These are phyloP conservation scores for Galago senegalensis DNA, from an alignment of 2,797 vertebrate species.

Conservation along the genomic window DNA sequence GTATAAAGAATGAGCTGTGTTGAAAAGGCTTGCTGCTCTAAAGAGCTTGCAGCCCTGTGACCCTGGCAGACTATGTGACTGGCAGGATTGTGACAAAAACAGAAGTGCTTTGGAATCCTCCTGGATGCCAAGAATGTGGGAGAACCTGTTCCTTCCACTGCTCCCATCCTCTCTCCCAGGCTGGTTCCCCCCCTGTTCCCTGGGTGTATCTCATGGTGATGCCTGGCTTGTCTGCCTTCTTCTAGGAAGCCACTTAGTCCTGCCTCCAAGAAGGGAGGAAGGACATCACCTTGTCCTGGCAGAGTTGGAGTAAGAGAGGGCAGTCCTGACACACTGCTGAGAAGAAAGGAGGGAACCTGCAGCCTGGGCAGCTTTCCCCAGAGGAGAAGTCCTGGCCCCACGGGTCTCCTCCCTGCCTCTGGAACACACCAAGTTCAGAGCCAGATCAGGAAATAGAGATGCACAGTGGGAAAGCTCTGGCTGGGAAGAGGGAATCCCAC, in stretches of 20 bases:
- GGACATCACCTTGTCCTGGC: background rate
- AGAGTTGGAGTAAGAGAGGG: background rate
- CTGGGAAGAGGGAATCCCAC: background rate
- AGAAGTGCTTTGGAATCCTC: slow-evolving; percentile 73
- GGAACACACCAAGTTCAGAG: background rate
- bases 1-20: background rate
- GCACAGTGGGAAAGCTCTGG: background rate
- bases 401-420: background rate
- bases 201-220: background rate
- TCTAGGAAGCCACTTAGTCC: slow-evolving; percentile 65
- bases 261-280: slow-evolving; percentile 45
- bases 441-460: slow-evolving; percentile 2
- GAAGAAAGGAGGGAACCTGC: background rate
- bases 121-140: slow-evolving; percentile 71
- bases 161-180: background rate
- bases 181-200: background rate
- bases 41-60: background rate
- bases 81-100: slow-evolving; percentile 58
- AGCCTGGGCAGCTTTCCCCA: background rate
- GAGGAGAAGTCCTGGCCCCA: background rate
- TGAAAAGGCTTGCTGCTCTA: background rate
- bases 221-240: background rate
- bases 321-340: background rate
- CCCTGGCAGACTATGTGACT: slow-evolving; percentile 21
- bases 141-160: slow-evolving; percentile 64